phyloP scores from a whole-genome alignment of 2,888 invertebrate species.

The Adelphocoris suturalis region DNA sequence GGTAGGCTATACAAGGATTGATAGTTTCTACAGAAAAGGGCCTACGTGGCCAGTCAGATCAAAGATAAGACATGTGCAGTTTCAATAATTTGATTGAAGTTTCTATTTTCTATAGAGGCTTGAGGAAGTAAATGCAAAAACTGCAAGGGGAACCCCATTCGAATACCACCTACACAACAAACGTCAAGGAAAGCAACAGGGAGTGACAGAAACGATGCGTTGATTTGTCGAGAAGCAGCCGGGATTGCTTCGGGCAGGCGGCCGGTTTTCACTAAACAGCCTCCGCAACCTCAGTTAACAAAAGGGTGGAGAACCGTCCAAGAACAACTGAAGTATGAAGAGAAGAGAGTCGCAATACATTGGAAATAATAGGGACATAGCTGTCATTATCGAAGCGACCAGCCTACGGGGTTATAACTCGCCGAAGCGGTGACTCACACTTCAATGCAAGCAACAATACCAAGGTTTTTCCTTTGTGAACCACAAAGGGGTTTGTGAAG shows the following conservation, averaged over 20 bases:
- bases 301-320: not conserved
- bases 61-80: no score
- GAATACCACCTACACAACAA: no score
- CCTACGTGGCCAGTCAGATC: no score
- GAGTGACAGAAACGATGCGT: not conserved
- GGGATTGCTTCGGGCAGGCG: not conserved
- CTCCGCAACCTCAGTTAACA: not conserved
- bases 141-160: no score
- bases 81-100: no score
- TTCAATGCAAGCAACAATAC: conserved; percentile 60
- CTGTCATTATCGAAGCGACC: conserved; percentile 46
- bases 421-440: conserved; percentile 61
- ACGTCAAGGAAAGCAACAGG: not conserved
- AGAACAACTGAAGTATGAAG: not conserved
- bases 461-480: conserved; percentile 45
- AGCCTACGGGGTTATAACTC: conserved; percentile 55
- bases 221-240: not conserved
- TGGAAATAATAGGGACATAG: conserved; percentile 44
- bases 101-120: no score
- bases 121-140: no score
- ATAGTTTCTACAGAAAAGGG: no score
- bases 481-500: conserved; percentile 23
- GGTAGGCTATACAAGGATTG: no score
- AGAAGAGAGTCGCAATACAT: not conserved
- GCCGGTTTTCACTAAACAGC: conserved; percentile 10